Conservation (phyloP, 2,113 vertebrate genomes). For the Proteles cristata region DNA sequence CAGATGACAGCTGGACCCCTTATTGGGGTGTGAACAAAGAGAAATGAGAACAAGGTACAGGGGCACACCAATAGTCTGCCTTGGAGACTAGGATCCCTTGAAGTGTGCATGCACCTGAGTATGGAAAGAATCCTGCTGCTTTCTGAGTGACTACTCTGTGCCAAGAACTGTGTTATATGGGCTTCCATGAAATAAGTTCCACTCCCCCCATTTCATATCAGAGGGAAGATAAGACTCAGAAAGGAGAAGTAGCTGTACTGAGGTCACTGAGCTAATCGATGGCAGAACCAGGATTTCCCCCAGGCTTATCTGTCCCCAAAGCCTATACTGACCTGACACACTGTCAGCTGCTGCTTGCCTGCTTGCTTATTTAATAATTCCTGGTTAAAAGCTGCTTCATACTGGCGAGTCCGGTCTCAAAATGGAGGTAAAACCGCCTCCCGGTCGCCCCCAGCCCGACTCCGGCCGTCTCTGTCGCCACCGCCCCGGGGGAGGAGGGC, state of each 20-base stretch:
- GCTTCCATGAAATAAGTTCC: conserved; percentile 22
- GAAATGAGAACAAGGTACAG: conserved; percentile 20
- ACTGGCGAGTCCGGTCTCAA: no score
- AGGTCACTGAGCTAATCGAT: not conserved
- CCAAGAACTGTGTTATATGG: not conserved
- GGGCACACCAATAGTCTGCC: not conserved
- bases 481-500: no score
- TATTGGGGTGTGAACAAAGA: not conserved
- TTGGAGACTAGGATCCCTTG: not conserved
- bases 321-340: not conserved
- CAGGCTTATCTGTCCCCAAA: not conserved
- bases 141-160: not conserved
- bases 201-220: not conserved
- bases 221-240: not conserved
- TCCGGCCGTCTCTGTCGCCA: no score
- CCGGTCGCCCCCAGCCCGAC: no score
- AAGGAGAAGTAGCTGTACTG: not conserved
- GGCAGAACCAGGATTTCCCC: not conserved
- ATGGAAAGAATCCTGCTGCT: not conserved
- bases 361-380: not conserved
- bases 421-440: no score
- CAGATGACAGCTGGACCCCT: not conserved
- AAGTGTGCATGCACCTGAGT: not conserved
- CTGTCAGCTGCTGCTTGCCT: not conserved
- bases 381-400: not conserved